Evolutionary conservation across 2,797 vertebrate species (phyloP).

Genomic region (Acanthurus leucopareius): DNA sequence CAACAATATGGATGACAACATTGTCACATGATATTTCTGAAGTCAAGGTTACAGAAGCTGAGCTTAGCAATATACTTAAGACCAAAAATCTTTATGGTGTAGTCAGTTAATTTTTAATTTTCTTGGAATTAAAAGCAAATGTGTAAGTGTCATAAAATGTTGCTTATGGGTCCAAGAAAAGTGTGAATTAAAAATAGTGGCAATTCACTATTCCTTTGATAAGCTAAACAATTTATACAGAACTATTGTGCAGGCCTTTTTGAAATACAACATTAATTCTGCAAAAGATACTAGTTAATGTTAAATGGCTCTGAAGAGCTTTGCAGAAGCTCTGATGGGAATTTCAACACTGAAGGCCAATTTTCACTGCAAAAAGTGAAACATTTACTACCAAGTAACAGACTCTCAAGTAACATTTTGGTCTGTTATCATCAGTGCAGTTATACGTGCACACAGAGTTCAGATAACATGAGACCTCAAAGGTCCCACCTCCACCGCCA

Average conservation of each 20-base stretch:
- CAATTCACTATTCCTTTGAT: not conserved
- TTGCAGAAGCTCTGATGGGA: not conserved
- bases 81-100: not conserved
- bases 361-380: conserved; percentile 8
- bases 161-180: too few relatives aligned
- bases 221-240: not conserved
- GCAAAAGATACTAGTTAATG: not conserved
- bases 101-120: not conserved
- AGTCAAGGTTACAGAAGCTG: not conserved
- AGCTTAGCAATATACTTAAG: not conserved
- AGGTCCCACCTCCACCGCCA: conserved; percentile 41
- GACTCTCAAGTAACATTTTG: conserved; percentile 6
- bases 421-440: not conserved
- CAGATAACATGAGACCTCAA: conserved; percentile 23
- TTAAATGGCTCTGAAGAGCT: not conserved
- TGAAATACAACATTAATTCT: not conserved
- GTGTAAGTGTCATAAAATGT: too few relatives aligned
- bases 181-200: not conserved
- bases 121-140: not conserved
- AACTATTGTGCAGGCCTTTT: not conserved
- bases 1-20: not conserved
- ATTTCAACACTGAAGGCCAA: not conserved
- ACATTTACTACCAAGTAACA: conserved; percentile 2
- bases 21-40: not conserved
- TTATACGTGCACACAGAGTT: conserved; percentile 12